A percentile compares a stretch with the other conserved stretches of the same genome.
Evolutionary conservation across 2,113 vertebrate species (phyloP).

Genomic region (Clarias macrocephalus): DNA sequence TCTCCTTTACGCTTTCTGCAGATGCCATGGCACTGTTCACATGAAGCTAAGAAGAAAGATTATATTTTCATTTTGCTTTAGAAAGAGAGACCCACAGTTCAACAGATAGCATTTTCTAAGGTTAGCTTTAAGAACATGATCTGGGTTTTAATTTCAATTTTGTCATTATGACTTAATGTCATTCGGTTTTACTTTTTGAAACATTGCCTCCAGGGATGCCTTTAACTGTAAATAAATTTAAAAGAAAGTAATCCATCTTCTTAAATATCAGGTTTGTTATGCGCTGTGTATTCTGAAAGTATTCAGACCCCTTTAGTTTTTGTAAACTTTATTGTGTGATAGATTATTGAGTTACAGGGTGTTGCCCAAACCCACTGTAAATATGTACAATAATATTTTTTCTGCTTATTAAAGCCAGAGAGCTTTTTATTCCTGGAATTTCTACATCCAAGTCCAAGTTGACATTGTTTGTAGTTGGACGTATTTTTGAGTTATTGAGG

Average conservation of each 20-base stretch:
- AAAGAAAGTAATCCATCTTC: not conserved
- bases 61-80: not conserved
- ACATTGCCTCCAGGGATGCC: not conserved
- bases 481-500: not conserved
- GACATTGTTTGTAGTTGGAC: not conserved
- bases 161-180: not conserved
- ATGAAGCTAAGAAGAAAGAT: not conserved
- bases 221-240: not conserved
- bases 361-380: not conserved
- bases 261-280: not conserved
- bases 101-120: not conserved
- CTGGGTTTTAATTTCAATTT: not conserved
- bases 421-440: not conserved
- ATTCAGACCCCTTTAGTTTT: not conserved
- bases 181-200: not conserved
- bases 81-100: not conserved
- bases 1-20: not conserved
- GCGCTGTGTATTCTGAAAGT: not conserved
- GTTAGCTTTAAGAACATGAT: not conserved
- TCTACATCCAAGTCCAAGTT: not conserved
- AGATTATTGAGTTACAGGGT: not conserved
- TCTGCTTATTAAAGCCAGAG: not conserved
- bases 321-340: not conserved
- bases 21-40: not conserved
- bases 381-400: not conserved